These are phyloP conservation scores for Mirza zaza DNA, from an alignment of 2,113 vertebrate species.

Conservation along the genomic window DNA sequence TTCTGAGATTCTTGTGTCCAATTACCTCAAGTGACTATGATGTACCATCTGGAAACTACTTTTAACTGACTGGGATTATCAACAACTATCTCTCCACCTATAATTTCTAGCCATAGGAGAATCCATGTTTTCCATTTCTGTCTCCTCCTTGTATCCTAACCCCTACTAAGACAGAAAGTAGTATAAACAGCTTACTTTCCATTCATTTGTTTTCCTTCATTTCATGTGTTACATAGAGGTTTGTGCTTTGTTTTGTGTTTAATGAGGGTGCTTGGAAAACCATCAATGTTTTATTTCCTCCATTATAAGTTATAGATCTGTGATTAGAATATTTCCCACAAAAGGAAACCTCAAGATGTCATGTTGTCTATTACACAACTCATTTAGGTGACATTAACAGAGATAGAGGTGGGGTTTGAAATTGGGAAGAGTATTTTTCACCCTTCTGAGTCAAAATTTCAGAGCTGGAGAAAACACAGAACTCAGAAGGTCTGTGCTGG, in stretches of 20 bases:
- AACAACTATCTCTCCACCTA: background rate
- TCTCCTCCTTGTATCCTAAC: background rate
- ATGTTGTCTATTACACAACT: background rate
- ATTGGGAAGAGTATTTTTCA: background rate
- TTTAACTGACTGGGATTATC: background rate
- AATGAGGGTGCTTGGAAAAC: conserved; percentile 53
- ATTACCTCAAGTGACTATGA: background rate
- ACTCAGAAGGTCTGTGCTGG: background rate
- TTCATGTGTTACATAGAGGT: background rate
- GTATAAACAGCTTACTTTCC: background rate
- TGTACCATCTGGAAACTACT: background rate
- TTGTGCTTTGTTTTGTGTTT: conserved; percentile 51
- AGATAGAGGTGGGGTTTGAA: background rate
- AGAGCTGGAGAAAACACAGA: conserved; percentile 18
- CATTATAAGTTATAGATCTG: conserved; percentile 50
- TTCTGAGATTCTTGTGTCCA: background rate
- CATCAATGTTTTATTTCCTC: conserved; percentile 34
- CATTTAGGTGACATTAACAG: background rate
- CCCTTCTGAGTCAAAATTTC: background rate
- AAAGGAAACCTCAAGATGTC: conserved; percentile 12
- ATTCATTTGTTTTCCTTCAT: conserved; percentile 38
- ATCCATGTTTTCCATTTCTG: background rate
- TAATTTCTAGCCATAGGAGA: background rate
- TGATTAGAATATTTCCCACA: conserved; percentile 62
- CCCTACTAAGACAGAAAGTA: background rate